Percentiles rank a stretch among this genome's conserved stretches.
These are phyloP conservation scores for Harmothoe impar DNA, from an alignment of 2,888 invertebrate genomes.

Conservation along the genomic window DNA sequence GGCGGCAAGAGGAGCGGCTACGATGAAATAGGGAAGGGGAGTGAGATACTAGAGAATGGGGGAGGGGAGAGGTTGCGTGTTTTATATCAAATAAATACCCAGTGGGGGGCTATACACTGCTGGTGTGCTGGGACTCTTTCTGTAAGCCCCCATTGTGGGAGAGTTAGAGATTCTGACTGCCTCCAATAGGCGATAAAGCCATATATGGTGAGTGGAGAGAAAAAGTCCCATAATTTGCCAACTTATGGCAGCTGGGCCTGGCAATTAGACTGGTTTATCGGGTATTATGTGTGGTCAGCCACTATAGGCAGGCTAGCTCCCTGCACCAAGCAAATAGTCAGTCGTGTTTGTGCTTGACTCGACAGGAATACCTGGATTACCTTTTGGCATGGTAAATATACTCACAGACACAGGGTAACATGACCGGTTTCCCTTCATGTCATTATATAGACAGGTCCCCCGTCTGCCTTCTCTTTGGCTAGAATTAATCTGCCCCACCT, in stretches of 20 bases:
- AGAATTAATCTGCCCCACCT: no score
- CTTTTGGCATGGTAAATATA: slow-evolving; percentile 3
- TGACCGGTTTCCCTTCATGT: no score
- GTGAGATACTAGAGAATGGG: neutral
- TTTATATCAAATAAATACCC: slow-evolving; percentile 23
- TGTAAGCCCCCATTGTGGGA: neutral
- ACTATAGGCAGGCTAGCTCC: neutral
- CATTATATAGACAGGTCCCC: no score
- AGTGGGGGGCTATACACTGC: neutral
- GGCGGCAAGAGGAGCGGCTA: neutral
- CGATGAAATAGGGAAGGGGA: neutral
- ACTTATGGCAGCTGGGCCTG: neutral
- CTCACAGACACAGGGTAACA: no score
- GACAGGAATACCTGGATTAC: slow-evolving; percentile 10
- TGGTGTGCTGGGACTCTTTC: neutral
- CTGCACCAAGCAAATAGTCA: neutral
- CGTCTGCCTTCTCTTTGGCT: no score
- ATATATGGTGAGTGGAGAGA: slow-evolving; percentile 16
- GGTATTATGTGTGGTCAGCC: neutral
- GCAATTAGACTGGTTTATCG: slow-evolving; percentile 11
- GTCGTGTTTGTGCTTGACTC: neutral
- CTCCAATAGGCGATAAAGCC: neutral
- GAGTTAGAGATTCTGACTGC: slow-evolving; percentile 11
- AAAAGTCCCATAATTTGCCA: slow-evolving; percentile 11
- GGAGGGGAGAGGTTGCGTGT: neutral